Evolutionary conservation across 2,113 vertebrate species (phyloP), one percentile per base, ranked within the genome.

Genomic region (Poeciliopsis retropinna): DNA sequence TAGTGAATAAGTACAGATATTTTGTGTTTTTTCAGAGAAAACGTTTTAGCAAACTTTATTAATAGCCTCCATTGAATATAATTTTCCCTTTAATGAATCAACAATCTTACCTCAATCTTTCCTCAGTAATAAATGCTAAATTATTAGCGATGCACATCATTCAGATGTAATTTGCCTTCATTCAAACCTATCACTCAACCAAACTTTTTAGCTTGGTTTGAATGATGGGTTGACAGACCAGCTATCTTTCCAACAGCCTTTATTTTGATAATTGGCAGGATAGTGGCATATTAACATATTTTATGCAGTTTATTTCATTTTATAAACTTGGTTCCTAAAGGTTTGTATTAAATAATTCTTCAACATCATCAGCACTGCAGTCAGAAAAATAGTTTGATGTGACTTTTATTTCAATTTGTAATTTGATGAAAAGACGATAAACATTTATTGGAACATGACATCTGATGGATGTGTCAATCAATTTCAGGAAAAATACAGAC

Each of bases 381-480:
- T 65, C 61, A 78, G 10, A 73, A 81, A 70, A 80, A 82, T 70
- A 70, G 44, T 63, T 39, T 28, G 3, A 70, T 69, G 88, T 79
- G 83, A 67, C 66, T 70, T 88, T 85, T 63, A 86, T 85, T 88
- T 85, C 84, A 93, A 92, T 93, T 93, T 93, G 91, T 92, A 82
- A 75, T 88, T 89, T 90, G 85, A 92, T 92, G 78, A 73, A 82
- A 68, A 80, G 85, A 72, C 27, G 84, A 92, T 93, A 87, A 87
- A 78, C 75, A 84, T 89, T 88, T 90, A 92, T 94, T 91, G 80
- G 72, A 78, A 93, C 92, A 90, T 72, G 80, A 64, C 68, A 68
- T n/a, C 64, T 87, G 87, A 81, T 77, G 73, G 91, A 92, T 77
- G 80, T 72, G 80, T 86, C 94, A 91, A 85, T 94, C 92, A 93